Percentiles rank a stretch among this genome's conserved stretches.
These are phyloP conservation scores for Lasioglossum figueresi DNA, from an alignment of 2,888 invertebrate genomes.

Conservation along the genomic window DNA sequence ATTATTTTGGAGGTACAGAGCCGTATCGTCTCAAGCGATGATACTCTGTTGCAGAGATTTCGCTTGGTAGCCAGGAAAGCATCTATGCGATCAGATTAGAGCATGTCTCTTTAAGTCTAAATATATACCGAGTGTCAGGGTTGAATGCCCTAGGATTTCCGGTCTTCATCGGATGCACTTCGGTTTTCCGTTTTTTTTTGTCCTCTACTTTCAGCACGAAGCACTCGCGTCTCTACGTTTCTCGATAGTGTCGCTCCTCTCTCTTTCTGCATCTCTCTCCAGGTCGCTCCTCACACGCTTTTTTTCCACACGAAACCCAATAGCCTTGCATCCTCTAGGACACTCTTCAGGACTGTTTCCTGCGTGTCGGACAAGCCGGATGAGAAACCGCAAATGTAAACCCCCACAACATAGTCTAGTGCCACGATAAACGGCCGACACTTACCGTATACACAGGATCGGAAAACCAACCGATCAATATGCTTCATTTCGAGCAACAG, in stretches of 20 bases:
- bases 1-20: background rate
- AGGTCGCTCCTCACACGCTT: constrained; percentile 51
- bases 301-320: constrained; percentile 79
- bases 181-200: constrained; percentile 67
- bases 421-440: constrained; percentile 32
- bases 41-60: constrained; percentile 2
- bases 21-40: background rate
- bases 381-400: constrained; percentile 82
- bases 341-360: constrained; percentile 83
- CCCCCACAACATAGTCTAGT: constrained; percentile 49
- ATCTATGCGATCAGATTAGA: constrained; percentile 73
- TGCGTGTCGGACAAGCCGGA: constrained; percentile 79
- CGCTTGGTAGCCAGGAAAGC: constrained; percentile 30
- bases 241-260: constrained; percentile 47
- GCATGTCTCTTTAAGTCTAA: constrained; percentile 79
- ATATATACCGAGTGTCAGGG: constrained; percentile 77
- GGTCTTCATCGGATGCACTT: constrained; percentile 75
- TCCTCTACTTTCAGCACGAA: constrained; percentile 57
- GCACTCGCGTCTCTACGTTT: constrained; percentile 62
- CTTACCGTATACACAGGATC: constrained; percentile 8
- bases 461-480: background rate
- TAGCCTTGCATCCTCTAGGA: constrained; percentile 82
- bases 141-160: constrained; percentile 83
- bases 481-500: constrained; percentile 3
- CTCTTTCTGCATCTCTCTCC: constrained; percentile 56